Evolutionary conservation across 2,797 vertebrate genomes (phyloP).

Genomic region (Crax fasciolata): DNA sequence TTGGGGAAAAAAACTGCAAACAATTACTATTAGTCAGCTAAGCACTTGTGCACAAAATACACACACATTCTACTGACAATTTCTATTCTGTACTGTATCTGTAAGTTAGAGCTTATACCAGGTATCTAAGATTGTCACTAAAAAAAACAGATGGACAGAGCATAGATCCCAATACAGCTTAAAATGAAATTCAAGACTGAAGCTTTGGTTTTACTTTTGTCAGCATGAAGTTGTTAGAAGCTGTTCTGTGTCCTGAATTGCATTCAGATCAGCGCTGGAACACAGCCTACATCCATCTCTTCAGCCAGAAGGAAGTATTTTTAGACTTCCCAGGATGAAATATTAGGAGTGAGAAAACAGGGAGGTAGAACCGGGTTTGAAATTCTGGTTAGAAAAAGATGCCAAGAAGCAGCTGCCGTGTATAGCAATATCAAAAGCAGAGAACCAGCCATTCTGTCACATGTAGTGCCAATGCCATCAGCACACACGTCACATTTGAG

Average conservation of each 20-base stretch:
- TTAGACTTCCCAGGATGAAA: background rate
- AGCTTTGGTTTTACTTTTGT: background rate
- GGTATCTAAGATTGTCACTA: background rate
- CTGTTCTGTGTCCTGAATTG: background rate
- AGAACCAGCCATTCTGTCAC: accelerated
- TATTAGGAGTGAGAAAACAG: slow-evolving; percentile 9
- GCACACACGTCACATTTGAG: background rate
- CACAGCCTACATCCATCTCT: background rate
- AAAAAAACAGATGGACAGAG: background rate
- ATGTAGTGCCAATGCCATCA: no score
- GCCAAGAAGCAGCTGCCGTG: background rate
- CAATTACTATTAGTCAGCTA: background rate
- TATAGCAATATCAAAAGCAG: accelerated
- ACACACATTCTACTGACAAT: background rate
- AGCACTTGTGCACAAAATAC: background rate
- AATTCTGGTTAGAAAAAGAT: background rate
- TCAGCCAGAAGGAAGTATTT: slow-evolving; percentile 35
- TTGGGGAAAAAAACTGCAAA: background rate
- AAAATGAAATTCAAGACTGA: background rate
- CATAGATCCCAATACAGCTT: background rate
- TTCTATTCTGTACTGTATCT: background rate
- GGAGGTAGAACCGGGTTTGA: background rate
- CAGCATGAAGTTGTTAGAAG: background rate
- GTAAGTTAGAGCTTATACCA: background rate
- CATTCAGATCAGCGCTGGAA: slow-evolving; percentile 16